phyloP scores from a whole-genome alignment of 2,888 invertebrate genomes.

The Dinocampus coccinellae region DNA sequence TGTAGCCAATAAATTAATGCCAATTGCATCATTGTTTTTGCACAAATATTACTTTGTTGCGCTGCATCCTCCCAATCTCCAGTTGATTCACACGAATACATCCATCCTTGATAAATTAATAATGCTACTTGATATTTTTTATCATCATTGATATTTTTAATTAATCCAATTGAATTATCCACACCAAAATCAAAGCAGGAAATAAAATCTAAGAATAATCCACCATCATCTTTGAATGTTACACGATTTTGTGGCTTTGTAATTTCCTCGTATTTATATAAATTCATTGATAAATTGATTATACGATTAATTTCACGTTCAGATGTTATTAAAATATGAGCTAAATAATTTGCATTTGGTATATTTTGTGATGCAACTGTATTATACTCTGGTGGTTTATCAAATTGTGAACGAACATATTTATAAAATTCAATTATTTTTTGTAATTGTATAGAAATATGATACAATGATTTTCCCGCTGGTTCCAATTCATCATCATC shows the following conservation, averaged over 20 bases:
- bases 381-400: conserved; percentile 58
- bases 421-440: conserved; percentile 61
- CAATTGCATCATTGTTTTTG: conserved; percentile 79
- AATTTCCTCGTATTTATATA: conserved; percentile 49
- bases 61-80: conserved; percentile 66
- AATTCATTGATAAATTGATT: conserved; percentile 60
- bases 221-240: conserved; percentile 63
- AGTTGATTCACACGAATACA: conserved; percentile 64
- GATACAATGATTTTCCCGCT: conserved; percentile 53
- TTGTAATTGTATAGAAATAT: conserved; percentile 55
- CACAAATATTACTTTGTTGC: conserved; percentile 71
- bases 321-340: conserved; percentile 58
- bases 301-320: conserved; percentile 67
- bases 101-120: conserved; percentile 67
- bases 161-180: conserved; percentile 64
- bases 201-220: conserved; percentile 63
- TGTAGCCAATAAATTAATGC: conserved; percentile 81
- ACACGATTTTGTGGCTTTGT: conserved; percentile 55
- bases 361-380: conserved; percentile 52
- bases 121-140: conserved; percentile 68
- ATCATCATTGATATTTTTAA: conserved; percentile 65
- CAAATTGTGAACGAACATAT: conserved; percentile 54
- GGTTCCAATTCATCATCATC: conserved; percentile 57
- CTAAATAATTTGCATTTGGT: conserved; percentile 51
- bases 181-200: conserved; percentile 64